Conservation (phyloP, 2,888 invertebrate genomes). For the Galeopsomyia nigrocyanea region DNA sequence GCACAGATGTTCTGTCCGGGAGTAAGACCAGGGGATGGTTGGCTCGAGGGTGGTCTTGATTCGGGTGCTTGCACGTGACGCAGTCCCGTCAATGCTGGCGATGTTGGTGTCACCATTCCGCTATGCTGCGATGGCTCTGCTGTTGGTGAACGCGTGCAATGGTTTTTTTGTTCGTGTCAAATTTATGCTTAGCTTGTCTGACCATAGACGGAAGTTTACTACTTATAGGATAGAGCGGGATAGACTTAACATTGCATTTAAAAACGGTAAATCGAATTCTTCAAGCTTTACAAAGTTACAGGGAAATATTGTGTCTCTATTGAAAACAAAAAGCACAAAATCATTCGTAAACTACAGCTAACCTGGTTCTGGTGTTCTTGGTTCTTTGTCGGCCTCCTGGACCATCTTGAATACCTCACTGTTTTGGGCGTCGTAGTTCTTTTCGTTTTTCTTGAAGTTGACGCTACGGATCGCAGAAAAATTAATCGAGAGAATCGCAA, state of each 20-base stretch:
- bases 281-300: too few species aligned
- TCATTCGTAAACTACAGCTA: conserved; percentile 55
- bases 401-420: conserved; percentile 93
- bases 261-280: too few species aligned
- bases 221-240: too few species aligned
- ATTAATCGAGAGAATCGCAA: too few species aligned
- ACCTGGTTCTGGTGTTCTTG: conserved; percentile 80
- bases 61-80: conserved; percentile 85
- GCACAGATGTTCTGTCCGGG: conserved; percentile 95
- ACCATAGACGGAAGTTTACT: too few species aligned
- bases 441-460: conserved; percentile 96
- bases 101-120: conserved; percentile 69
- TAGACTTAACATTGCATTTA: too few species aligned
- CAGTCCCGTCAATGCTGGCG: conserved; percentile 71
- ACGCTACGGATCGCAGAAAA: conserved; percentile 74
- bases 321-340: not conserved
- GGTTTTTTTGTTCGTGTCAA: not conserved
- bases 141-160: conserved; percentile 50
- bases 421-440: conserved; percentile 86
- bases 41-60: conserved; percentile 58
- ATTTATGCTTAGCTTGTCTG: too few species aligned
- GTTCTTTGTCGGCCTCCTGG: conserved; percentile 88
- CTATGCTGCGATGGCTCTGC: conserved; percentile 67
- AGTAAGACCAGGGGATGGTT: conserved; percentile 70
- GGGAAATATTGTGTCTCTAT: too few species aligned